phyloP scores from a whole-genome alignment of 2,797 vertebrate species.

The Rhadinocentrus ornatus region DNA sequence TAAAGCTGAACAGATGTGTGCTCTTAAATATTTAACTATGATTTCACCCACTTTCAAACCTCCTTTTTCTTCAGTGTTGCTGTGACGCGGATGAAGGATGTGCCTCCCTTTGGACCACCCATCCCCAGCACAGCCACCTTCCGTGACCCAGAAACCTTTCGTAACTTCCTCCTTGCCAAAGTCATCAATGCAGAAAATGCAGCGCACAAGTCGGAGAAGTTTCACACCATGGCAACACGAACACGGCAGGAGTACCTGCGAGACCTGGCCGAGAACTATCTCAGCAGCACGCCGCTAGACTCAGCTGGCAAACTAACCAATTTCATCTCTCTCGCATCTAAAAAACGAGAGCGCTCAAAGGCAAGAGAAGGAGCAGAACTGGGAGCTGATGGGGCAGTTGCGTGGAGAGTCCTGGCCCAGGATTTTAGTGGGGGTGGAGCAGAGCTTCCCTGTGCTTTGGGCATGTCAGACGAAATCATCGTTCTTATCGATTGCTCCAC shows the following conservation, averaged over 20 bases:
- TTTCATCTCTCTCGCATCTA: constrained; percentile 92
- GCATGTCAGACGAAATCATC: constrained; percentile 88
- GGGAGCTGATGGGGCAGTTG: constrained; percentile 84
- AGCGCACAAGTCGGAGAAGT: constrained; percentile 94
- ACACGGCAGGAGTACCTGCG: constrained; percentile 93
- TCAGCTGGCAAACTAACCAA: constrained; percentile 90
- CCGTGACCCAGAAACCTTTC: constrained; percentile 87
- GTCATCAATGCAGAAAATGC: constrained; percentile 93
- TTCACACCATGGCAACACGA: constrained; percentile 94
- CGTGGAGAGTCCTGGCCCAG: constrained; percentile 88
- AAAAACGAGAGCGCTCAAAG: constrained; percentile 88
- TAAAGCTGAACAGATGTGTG: not conserved
- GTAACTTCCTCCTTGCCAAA: constrained; percentile 93
- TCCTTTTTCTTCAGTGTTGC: constrained; percentile 83
- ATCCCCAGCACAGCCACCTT: constrained; percentile 87
- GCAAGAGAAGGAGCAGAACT: constrained; percentile 86
- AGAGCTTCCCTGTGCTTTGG: constrained; percentile 86
- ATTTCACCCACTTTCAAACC: constrained; percentile 2
- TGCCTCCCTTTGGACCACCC: constrained; percentile 92
- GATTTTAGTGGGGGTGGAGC: constrained; percentile 85
- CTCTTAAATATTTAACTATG: not conserved
- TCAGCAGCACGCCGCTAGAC: constrained; percentile 89
- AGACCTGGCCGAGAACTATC: constrained; percentile 91
- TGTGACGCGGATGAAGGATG: constrained; percentile 95
- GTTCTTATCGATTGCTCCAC: constrained; percentile 86